These are phyloP conservation scores for Sarcophaga carnaria DNA, from an alignment of 2,888 invertebrate genomes.

Conservation along the genomic window DNA sequence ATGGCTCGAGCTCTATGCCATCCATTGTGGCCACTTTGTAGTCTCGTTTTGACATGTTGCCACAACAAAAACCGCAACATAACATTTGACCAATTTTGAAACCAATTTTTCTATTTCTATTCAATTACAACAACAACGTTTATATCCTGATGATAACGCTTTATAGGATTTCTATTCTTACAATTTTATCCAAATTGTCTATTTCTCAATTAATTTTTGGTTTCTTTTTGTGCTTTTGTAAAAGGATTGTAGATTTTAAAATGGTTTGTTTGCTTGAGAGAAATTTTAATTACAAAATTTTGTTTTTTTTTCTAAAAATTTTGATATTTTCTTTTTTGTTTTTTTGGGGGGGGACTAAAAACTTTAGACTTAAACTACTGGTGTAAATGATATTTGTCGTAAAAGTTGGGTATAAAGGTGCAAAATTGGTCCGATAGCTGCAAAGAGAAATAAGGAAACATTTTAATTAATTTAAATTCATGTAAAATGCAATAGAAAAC, in stretches of 20 bases:
- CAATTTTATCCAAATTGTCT: neutral
- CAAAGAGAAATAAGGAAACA: conserved; percentile 44
- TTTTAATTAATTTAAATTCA: neutral
- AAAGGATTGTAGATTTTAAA: conserved; percentile 3
- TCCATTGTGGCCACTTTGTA: conserved; percentile 81
- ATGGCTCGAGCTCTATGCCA: conserved; percentile 81
- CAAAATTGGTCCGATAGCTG: conserved; percentile 70
- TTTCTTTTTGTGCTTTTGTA: neutral
- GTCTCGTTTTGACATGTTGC: conserved; percentile 81
- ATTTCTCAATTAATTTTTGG: neutral
- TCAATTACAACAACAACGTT: neutral
- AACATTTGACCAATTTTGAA: conserved; percentile 79
- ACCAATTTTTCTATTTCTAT: conserved; percentile 54
- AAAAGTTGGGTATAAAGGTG: conserved; percentile 57
- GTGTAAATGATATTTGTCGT: conserved; percentile 70
- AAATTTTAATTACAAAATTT: neutral
- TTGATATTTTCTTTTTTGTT: conserved; percentile 45
- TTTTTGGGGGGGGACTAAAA: neutral
- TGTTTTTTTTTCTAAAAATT: conserved; percentile 1
- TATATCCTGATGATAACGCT: neutral
- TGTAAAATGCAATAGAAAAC: too few relatives aligned
- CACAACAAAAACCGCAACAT: conserved; percentile 81
- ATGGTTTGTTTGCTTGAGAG: too few relatives aligned
- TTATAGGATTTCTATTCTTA: neutral
- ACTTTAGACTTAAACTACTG: conserved; percentile 56